These are phyloP conservation scores for Cantharis rufa DNA, from an alignment of 2,888 invertebrate species.

Conservation along the genomic window DNA sequence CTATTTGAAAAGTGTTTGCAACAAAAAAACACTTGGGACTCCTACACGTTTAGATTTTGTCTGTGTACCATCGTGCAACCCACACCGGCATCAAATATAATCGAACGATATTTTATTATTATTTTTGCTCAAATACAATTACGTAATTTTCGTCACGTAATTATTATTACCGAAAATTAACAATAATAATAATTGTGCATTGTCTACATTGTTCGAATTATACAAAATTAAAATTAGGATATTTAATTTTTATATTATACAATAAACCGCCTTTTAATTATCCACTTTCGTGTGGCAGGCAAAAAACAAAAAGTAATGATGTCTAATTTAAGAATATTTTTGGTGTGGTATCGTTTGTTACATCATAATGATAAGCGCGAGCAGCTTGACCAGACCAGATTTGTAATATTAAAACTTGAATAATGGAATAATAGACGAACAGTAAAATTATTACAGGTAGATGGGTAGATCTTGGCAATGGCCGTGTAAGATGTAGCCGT, in stretches of 20 bases:
- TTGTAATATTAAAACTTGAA: neutral
- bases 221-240: neutral
- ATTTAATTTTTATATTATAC: neutral
- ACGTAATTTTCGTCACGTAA: neutral
- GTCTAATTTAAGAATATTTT: neutral
- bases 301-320: neutral
- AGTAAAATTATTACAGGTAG: constrained; percentile 25
- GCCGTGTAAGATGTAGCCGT: constrained; percentile 40
- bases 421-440: constrained; percentile 15
- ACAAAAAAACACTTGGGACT: neutral
- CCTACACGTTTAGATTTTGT: neutral
- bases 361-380: neutral
- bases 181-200: neutral
- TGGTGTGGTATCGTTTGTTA: neutral
- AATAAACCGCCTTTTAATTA: neutral
- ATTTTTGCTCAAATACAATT: neutral
- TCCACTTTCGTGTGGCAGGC: neutral
- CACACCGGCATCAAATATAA: neutral
- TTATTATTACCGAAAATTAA: neutral
- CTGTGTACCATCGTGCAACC: neutral
- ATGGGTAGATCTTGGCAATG: constrained; percentile 31
- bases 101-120: neutral
- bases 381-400: neutral
- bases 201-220: neutral
- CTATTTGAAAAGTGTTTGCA: neutral